phyloP scores from a whole-genome alignment of 2,113 vertebrate species.

The Tapirus terrestris region DNA sequence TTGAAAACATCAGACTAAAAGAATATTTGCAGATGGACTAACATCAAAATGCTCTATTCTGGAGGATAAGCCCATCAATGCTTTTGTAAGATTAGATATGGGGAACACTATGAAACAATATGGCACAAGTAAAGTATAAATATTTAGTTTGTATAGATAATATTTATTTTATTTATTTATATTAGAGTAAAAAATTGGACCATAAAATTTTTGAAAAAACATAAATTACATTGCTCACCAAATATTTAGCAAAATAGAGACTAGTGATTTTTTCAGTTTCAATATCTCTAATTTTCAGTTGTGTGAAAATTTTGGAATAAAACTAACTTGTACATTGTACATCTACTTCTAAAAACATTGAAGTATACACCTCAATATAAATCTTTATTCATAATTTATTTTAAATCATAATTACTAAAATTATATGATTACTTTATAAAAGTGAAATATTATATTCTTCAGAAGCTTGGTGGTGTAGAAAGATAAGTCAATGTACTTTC shows the following conservation, averaged over 20 bases:
- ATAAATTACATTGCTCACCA: not conserved
- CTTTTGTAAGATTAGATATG: not conserved
- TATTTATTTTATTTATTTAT: not conserved
- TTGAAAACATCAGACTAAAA: not conserved
- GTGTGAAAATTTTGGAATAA: not conserved
- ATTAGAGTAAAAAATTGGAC: not conserved
- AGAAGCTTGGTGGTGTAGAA: not conserved
- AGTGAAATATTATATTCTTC: not conserved
- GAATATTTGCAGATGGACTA: not conserved
- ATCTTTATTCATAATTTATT: not conserved
- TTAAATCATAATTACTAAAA: not conserved
- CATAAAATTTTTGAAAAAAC: not conserved
- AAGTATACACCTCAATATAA: not conserved
- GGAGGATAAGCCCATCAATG: not conserved
- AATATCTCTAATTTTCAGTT: not conserved
- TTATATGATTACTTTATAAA: not conserved
- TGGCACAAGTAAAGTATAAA: not conserved
- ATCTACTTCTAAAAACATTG: not conserved
- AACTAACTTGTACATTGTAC: not conserved
- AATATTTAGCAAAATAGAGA: not conserved
- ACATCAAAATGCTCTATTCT: not conserved
- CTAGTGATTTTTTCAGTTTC: not conserved
- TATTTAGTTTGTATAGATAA: not conserved
- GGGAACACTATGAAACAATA: not conserved
- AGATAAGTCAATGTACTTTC: slow-evolving; percentile 8